Evolutionary conservation across 2,797 vertebrate species (phyloP), one percentile per base, ranked within the genome.

Genomic region (Meriones psammophilus): DNA sequence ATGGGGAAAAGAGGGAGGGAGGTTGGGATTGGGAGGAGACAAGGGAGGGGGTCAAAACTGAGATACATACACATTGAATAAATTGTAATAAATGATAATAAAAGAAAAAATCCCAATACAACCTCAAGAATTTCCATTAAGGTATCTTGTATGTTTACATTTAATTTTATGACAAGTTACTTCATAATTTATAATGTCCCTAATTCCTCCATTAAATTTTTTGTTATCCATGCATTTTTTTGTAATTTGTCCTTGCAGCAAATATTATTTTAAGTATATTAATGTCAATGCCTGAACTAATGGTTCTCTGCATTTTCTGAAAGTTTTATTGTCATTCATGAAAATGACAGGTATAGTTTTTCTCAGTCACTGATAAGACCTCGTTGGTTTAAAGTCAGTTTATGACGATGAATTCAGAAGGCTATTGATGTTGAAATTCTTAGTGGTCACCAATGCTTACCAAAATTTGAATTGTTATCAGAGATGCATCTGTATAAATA

Each of bases 401-500:
- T 22, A 24, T 62, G 6, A 50, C 50, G 81, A 50, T 85, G 5
- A 68, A 33, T 62, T 42, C 14, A 83, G 24, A 81, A 78, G 33
- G 10, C 26, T 66, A 28, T 85, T 50, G 33, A 46, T 50, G 42
- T 66, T 85, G 9, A 6, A 68, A 33, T 66, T 79, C 66, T 30
- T 74, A 68, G 87, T 62, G 50, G 24, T 30, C 88, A 88, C 56
- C 77, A 62, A 87, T 73, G 66, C 24, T 30, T 90, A 92, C 56
- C 80, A 91, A 93, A 94, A 50, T 76, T 79, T 81, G 33, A 94
- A 24, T 71, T 92, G 58, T 64, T 88, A 77, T 4, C 4, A 4
- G 62, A 12, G 14, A 85, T 0, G 76, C 81, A 77, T 77, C 28
- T 79, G 10, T 58, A 54, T 64, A 92, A 60, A 24, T 69, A 13